These are phyloP conservation scores for Darevskia nairensis DNA, from an alignment of 2,797 vertebrate genomes.

Conservation along the genomic window DNA sequence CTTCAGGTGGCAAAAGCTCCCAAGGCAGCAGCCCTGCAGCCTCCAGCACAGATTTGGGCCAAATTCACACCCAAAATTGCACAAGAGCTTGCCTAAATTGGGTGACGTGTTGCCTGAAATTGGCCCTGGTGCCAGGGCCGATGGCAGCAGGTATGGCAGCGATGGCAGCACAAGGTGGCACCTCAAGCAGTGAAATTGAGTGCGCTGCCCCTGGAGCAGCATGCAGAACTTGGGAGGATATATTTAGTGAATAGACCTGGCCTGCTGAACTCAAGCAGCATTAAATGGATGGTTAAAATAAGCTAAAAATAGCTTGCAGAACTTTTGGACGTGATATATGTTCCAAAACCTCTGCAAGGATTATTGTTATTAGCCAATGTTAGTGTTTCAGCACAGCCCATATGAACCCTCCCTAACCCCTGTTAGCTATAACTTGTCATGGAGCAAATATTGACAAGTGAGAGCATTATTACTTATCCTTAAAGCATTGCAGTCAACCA, in stretches of 20 bases:
- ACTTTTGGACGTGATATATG: not conserved
- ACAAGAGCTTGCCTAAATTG: no score
- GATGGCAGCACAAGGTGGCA: no score
- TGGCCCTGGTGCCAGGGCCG: no score
- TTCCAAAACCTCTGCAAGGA: not conserved
- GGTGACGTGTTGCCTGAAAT: no score
- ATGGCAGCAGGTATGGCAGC: no score
- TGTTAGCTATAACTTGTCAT: slow-evolving; percentile 21
- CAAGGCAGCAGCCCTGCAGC: no score
- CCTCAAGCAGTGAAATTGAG: no score
- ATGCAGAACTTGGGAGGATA: not conserved
- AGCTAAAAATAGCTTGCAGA: not conserved
- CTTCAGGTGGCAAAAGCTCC: no score
- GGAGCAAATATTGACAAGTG: slow-evolving; percentile 51
- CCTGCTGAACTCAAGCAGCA: not conserved
- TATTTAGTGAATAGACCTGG: not conserved
- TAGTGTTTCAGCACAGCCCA: not conserved
- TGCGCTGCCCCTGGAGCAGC: not conserved
- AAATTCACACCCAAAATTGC: no score
- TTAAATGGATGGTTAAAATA: not conserved
- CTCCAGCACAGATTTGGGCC: no score
- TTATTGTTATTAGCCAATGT: not conserved
- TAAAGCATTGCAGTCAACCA: slow-evolving; percentile 34
- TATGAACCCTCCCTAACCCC: not conserved
- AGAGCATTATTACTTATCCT: slow-evolving; percentile 55